Evolutionary conservation across 2,888 invertebrate species (phyloP).

Genomic region (Callinectes sapidus): DNA sequence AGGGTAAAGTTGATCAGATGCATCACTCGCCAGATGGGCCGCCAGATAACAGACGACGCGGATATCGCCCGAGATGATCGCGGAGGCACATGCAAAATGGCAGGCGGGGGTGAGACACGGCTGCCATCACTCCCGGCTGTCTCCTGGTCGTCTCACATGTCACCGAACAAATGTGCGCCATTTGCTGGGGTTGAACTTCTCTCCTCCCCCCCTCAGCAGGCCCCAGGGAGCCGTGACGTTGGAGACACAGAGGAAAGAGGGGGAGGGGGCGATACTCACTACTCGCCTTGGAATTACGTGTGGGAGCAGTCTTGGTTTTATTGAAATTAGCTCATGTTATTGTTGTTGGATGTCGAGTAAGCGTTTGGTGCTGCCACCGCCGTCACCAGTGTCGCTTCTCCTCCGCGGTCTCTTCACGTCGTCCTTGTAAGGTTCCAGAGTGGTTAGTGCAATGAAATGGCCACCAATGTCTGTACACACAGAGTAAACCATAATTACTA

Average conservation of each 20-base stretch:
- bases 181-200: constrained; percentile 67
- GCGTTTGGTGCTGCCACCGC: constrained; percentile 19
- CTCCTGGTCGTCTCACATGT: constrained; percentile 60
- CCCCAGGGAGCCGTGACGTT: constrained; percentile 38
- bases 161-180: constrained; percentile 63
- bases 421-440: background rate
- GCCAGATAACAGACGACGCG: constrained; percentile 54
- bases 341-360: constrained; percentile 26
- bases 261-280: constrained; percentile 31
- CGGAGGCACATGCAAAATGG: constrained; percentile 63
- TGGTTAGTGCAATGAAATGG: background rate
- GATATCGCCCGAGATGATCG: constrained; percentile 63
- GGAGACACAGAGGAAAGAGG: background rate
- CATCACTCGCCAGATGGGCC: constrained; percentile 59
- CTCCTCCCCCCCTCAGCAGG: constrained; percentile 30
- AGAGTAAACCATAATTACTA: background rate
- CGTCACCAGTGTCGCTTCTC: background rate
- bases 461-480: background rate
- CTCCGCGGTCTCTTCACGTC: background rate
- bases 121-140: constrained; percentile 60
- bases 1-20: constrained; percentile 59
- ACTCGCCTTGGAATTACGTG: constrained; percentile 42
- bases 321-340: constrained; percentile 63
- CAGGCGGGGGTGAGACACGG: constrained; percentile 57
- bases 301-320: constrained; percentile 58